Evolutionary conservation across 2,888 invertebrate genomes (phyloP).

Genomic region (Stenotaenia linearis): DNA sequence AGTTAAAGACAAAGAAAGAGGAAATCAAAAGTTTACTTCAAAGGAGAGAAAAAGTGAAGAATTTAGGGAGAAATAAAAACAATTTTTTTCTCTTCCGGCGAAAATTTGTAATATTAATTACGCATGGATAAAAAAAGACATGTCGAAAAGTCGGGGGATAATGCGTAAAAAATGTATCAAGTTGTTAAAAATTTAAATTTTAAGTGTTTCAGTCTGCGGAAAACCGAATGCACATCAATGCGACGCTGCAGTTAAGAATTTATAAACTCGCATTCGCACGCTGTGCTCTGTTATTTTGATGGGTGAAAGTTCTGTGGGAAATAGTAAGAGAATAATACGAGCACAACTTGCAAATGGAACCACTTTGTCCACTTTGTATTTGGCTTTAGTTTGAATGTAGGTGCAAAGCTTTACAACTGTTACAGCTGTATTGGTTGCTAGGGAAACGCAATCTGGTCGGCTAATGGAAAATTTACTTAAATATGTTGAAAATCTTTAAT

Average conservation of each 20-base stretch:
- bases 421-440: slow-evolving; percentile 12
- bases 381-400: slow-evolving; percentile 24
- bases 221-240: background rate
- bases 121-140: background rate
- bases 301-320: background rate
- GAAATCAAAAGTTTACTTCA: background rate
- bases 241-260: background rate
- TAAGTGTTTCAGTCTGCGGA: background rate
- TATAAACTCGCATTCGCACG: background rate
- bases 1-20: background rate
- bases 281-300: background rate
- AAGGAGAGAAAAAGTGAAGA: background rate
- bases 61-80: background rate
- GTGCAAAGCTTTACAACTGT: background rate
- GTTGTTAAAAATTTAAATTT: background rate
- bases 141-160: background rate
- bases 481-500: background rate
- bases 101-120: background rate
- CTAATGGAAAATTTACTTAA: background rate
- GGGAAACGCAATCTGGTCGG: slow-evolving; percentile 11
- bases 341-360: slow-evolving; percentile 12
- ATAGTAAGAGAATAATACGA: background rate
- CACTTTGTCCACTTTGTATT: slow-evolving; percentile 21
- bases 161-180: background rate
- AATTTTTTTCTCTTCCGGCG: too few relatives aligned